Base-by-base conservation (phyloP, 2,888 invertebrate genomes). In the Hemicrepidius hirtus region DNA sequence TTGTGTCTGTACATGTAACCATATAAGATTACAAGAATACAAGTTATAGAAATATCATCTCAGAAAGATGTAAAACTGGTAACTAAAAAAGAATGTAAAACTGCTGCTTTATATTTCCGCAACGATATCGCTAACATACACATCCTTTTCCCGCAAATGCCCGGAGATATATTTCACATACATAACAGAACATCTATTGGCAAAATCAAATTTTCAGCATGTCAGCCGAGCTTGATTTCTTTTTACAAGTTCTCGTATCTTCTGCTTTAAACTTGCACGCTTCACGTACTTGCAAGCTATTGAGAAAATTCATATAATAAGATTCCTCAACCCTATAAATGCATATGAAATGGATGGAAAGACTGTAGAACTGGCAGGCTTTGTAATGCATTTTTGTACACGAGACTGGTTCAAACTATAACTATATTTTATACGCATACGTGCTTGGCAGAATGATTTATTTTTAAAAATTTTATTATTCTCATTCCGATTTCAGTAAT, bases 171-270 rank as follows among this genome's bases (percentile, higher is more conserved):
- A 37, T 37, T 37, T 37, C 20, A 20, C 37, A 57, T 57, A 57
- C 35, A 57, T 57, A 57, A 57, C 20, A 10, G 37, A 6, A 18
- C 10, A 35, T 46, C 16, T 60, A 60, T 44, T 44, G 60, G 60
- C 41, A 44, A 60, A 60, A 60, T 60, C 60, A 60, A 60, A 60
- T 60, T 44, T 60, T 60, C 60, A 44, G 37, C 57, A 44, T 60
- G 44, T 60, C 60, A 60, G 60, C 18, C 60, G 44, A 37, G 21
- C 20, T 60, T 60, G 60, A 60, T 44, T 60, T 60, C 60, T 44
- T 44, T 60, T 24, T 40, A n/a, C 32, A 10, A 18, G 16, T 44
- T 60, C 60, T 44, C 41, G 41, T n/a, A 37, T 20, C 44, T 16
- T 59, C n/a, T 41, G 41, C 60, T 60, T 60, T 60, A 60, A 60